Evolutionary conservation across 2,888 invertebrate genomes (phyloP), one percentile per base, ranked within the genome.

Genomic region (Unio delphinus): DNA sequence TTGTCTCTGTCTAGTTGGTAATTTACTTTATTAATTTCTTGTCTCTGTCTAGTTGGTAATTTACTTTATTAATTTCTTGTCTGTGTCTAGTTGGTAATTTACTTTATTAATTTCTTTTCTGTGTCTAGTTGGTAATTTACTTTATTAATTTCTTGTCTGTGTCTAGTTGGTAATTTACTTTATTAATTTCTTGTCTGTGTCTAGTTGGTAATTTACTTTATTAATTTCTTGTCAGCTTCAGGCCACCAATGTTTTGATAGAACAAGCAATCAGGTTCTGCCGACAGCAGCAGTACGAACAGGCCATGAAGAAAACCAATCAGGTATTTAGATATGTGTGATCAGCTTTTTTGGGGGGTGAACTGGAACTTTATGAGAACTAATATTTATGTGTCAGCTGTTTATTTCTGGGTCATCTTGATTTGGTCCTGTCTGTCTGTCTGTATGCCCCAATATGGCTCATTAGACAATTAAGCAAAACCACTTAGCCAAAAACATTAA

Each of bases 191-290:
- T 34, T 76, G 73, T 62, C 69, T 23, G 23, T 34, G 45, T 15
- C 45, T 45, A 45, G 4, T 45, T 2, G 26, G 17, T 55, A 55
- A 30, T 54, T 55, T 55, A 55, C 18, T 15, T 20, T 54, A 45
- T 45, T 65, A 54, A 28, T 30, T 60, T 30, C 55, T 34, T 76
- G 73, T 62, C 69, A 83, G 83, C 75, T 80, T 11, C 68, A 75
- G n/a, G 70, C 75, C 11, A 74, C 73, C 28, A 67, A 73, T 20
- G 79, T 85, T 60, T 70, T 87, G 34, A 68, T 89, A 59, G 87
- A 87, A 30, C 87, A 89, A 70, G 89, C 88, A 17, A 78, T 84
- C 7, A 74, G 81, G 23, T 88, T 84, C 70, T 89, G 88, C 76
- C 88, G 88, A 72, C 81, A 84, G 26, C 76, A 79, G 26, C 63